Percentiles rank a stretch among this genome's conserved stretches.
Evolutionary conservation across 2,888 invertebrate genomes (phyloP).

Genomic region (Exephanes ischioxanthus): DNA sequence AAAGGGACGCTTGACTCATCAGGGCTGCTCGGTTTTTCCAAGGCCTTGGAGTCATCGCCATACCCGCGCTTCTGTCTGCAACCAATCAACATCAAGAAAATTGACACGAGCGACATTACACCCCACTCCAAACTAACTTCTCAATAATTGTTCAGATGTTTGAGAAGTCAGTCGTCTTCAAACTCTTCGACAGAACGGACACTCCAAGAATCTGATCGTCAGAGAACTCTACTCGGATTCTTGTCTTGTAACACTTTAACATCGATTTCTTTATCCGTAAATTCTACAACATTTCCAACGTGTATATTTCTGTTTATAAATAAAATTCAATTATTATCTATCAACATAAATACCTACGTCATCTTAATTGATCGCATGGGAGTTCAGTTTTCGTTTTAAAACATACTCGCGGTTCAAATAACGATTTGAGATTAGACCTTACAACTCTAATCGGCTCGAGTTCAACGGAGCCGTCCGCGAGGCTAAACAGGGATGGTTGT

Average conservation of each 20-base stretch:
- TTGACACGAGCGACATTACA: background rate
- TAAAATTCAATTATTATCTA: background rate
- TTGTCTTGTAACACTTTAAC: background rate
- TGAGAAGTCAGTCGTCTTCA: background rate
- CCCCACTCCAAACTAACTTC: background rate
- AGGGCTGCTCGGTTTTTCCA: constrained; percentile 1
- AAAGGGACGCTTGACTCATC: background rate
- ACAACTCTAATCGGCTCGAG: constrained; percentile 6
- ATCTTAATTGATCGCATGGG: background rate
- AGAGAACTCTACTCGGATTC: background rate
- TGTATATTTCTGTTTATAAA: background rate
- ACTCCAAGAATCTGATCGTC: background rate
- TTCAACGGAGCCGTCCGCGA: constrained; percentile 10
- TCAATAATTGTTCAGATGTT: background rate
- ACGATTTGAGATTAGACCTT: constrained; percentile 5
- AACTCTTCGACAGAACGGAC: background rate
- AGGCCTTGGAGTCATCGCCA: background rate
- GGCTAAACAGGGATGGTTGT: too few relatives aligned
- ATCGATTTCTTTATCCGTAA: too few relatives aligned
- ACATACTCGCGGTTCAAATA: background rate
- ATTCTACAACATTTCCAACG: too few relatives aligned
- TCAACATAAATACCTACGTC: background rate
- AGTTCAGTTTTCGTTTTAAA: background rate
- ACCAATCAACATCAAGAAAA: background rate
- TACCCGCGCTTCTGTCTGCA: too few relatives aligned